Evolutionary conservation across 2,113 vertebrate species (phyloP).

Genomic region (Laticauda colubrina): DNA sequence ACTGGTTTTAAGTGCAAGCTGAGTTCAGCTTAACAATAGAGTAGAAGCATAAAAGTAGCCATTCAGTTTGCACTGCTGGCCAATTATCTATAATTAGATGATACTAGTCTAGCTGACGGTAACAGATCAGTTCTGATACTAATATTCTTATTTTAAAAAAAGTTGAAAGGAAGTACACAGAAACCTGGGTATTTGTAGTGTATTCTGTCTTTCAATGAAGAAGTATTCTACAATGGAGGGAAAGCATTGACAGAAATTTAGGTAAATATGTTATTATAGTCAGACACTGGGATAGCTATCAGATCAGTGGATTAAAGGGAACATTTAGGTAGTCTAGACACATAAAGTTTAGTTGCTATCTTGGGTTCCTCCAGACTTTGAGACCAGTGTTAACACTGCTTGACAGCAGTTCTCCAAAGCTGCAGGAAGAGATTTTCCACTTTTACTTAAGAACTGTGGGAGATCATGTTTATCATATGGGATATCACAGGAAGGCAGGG

Average conservation of each 20-base stretch:
- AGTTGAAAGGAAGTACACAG: neutral
- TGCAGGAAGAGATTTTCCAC: neutral
- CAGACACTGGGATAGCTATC: neutral
- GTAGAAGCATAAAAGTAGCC: neutral
- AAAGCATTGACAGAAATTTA: neutral
- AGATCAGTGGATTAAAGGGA: neutral
- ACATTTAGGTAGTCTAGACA: neutral
- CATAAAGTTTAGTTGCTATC: neutral
- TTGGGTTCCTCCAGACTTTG: neutral
- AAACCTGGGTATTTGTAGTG: neutral
- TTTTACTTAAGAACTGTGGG: neutral
- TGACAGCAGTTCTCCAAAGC: neutral
- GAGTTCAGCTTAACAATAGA: constrained; percentile 16
- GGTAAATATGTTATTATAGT: neutral
- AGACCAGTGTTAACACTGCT: neutral
- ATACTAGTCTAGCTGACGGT: neutral
- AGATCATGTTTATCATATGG: neutral
- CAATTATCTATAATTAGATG: neutral
- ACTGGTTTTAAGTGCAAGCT: constrained; percentile 11
- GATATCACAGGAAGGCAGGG: neutral
- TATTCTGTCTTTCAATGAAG: neutral
- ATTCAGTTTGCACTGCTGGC: neutral
- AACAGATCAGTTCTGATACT: neutral
- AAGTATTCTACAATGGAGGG: neutral
- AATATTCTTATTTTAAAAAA: neutral